These are phyloP conservation scores for Drosophila fuyamai DNA, from an alignment of 1,140 invertebrate species.

Conservation along the genomic window DNA sequence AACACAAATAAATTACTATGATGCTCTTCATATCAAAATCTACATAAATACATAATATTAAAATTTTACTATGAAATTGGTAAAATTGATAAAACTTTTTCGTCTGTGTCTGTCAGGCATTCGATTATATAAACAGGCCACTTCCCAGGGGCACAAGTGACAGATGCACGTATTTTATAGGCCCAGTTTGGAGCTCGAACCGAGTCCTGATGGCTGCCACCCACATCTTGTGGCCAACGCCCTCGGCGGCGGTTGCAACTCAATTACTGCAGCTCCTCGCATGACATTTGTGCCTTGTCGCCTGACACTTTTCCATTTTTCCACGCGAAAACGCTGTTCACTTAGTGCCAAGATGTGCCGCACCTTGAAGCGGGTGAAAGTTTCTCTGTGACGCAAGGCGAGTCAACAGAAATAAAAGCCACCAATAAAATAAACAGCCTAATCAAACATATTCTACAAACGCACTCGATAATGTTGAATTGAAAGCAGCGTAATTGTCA, in stretches of 20 bases:
- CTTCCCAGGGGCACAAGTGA: slow-evolving; percentile 38
- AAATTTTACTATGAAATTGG: too few relatives aligned
- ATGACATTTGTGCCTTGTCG: slow-evolving; percentile 36
- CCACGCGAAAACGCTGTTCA: slow-evolving; percentile 32
- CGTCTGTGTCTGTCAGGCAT: not conserved
- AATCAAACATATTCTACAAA: slow-evolving; percentile 44
- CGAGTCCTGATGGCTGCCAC: slow-evolving; percentile 25
- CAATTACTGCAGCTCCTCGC: slow-evolving; percentile 42
- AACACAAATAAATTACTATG: too few relatives aligned
- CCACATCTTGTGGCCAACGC: slow-evolving; percentile 29
- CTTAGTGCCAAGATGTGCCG: slow-evolving; percentile 32
- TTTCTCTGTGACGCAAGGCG: slow-evolving; percentile 37
- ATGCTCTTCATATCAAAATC: too few relatives aligned
- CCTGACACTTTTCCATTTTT: slow-evolving; percentile 31
- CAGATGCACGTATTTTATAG: slow-evolving; percentile 42
- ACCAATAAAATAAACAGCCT: not conserved
- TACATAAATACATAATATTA: too few relatives aligned
- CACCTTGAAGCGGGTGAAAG: slow-evolving; percentile 44
- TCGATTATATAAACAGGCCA: slow-evolving; percentile 30
- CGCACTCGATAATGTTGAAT: slow-evolving; percentile 28
- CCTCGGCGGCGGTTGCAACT: slow-evolving; percentile 39
- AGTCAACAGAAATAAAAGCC: not conserved
- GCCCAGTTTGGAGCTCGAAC: slow-evolving; percentile 27
- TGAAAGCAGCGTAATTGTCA: slow-evolving; percentile 23
- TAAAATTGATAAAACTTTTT: slow-evolving; percentile 8